Conservation (phyloP, 2,797 vertebrate species). For the Balearica regulorum region DNA sequence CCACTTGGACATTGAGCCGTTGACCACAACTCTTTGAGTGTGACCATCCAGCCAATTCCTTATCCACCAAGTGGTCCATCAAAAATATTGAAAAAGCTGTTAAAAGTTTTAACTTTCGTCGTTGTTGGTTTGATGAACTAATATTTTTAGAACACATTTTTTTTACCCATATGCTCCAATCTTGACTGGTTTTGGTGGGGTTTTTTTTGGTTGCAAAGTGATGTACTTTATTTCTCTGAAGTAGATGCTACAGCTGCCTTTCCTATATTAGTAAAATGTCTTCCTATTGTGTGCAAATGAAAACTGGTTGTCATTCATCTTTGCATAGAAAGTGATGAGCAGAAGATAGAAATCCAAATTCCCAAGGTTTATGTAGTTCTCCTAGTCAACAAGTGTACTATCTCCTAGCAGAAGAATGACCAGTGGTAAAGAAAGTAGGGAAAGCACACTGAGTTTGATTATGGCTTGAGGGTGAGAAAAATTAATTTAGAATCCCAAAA, state of each 20-base stretch:
- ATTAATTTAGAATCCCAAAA: background rate
- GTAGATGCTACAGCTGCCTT: rapidly evolving
- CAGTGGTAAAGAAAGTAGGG: background rate
- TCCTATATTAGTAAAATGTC: background rate
- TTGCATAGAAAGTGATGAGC: background rate
- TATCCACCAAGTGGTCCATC: too few relatives aligned
- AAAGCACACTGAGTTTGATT: background rate
- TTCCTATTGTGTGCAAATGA: background rate
- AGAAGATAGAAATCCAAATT: background rate
- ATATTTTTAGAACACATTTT: background rate
- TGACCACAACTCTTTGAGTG: too few relatives aligned
- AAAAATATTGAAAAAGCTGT: background rate
- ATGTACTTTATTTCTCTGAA: background rate
- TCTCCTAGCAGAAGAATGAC: background rate
- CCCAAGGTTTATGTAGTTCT: background rate
- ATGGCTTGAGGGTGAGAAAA: background rate
- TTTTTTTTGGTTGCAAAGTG: background rate
- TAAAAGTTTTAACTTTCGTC: background rate
- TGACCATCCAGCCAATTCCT: too few relatives aligned
- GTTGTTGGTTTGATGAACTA: background rate
- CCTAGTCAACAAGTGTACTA: background rate
- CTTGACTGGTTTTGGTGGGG: background rate
- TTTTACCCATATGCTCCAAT: background rate
- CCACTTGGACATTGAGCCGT: too few relatives aligned
- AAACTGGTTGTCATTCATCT: background rate